Evolutionary conservation across 2,113 vertebrate genomes (phyloP), one percentile per base, ranked within the genome.

Genomic region (Mesoclemmys tuberculata): DNA sequence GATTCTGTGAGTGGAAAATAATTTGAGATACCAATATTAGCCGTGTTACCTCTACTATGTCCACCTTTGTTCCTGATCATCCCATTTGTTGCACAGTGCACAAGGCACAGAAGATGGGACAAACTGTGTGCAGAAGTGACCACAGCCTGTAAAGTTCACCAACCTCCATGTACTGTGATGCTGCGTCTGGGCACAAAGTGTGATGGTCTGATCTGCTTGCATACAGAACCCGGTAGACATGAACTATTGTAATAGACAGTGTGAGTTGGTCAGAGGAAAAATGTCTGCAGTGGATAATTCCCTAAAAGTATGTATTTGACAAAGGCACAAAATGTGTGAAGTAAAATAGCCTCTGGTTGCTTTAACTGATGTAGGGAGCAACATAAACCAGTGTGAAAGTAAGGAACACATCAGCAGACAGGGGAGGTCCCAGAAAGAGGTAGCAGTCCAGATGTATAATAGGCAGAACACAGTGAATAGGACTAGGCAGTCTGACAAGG

Each of bases 51-150:
- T n/a, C 18, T 58, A 27, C 35, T 68, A 68, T n/a, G 31, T n/a
- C 31, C 14, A 64, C 31, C 58, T 64, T 64, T 64, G 58, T 64
- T 18, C 64, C 18, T 68, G 64, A 21, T 58, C 86, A 82, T 79
- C 0, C 52, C 49, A 26, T 2, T 5, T 49, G 22, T 80, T 56
- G 24, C 0, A 2, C 21, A 54, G 74, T 8, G 1, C 6, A 54
- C 29, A 54, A 54, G 83, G 64, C 75, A 10, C 46, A 41, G 77
- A 21, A 58, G 89, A 75, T 3, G 13, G 12, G 22, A 21, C 44
- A 49, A 49, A 80, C 79, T 29, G 83, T 22, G 80, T 68, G 56
- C 74, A 58, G 0, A 0, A 44, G 6, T 0, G 1, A 8, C 19
- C 46, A 52, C 71, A 9, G 7, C 7, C 26, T 56, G 4, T 0